Conservation (phyloP, 2,113 vertebrate species). For the Podarcis raffonei region DNA sequence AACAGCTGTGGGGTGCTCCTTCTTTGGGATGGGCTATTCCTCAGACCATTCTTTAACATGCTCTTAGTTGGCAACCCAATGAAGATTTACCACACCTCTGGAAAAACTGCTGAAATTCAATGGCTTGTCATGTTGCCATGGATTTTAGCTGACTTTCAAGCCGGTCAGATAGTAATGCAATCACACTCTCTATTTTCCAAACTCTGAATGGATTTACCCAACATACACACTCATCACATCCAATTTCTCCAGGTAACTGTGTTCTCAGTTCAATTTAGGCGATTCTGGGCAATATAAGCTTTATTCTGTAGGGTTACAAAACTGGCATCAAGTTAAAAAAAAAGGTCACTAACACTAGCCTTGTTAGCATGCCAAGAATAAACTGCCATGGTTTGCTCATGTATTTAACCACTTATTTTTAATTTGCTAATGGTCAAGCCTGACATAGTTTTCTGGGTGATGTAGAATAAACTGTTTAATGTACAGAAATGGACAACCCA, state of each 20-base stretch:
- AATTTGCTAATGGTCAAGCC: too few relatives aligned
- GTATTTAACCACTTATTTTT: too few relatives aligned
- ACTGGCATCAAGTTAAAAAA: background rate
- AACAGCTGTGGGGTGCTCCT: too few relatives aligned
- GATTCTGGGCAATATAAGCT: background rate
- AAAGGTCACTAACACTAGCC: too few relatives aligned
- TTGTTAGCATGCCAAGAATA: background rate
- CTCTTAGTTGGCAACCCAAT: background rate
- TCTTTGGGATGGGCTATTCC: background rate
- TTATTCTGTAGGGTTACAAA: background rate
- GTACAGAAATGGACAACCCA: background rate
- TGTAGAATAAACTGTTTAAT: background rate
- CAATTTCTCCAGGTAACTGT: background rate
- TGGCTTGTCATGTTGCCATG: background rate
- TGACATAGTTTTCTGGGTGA: too few relatives aligned
- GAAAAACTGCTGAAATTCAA: background rate
- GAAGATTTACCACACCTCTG: background rate
- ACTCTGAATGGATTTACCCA: background rate
- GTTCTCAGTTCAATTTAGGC: background rate
- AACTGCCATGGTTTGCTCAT: background rate
- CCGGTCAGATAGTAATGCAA: background rate
- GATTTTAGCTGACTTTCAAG: background rate
- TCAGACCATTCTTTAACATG: background rate
- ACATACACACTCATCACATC: background rate
- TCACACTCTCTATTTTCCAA: background rate